These are phyloP conservation scores for Candidula unifasciata DNA, from an alignment of 2,888 invertebrate species.

Conservation along the genomic window DNA sequence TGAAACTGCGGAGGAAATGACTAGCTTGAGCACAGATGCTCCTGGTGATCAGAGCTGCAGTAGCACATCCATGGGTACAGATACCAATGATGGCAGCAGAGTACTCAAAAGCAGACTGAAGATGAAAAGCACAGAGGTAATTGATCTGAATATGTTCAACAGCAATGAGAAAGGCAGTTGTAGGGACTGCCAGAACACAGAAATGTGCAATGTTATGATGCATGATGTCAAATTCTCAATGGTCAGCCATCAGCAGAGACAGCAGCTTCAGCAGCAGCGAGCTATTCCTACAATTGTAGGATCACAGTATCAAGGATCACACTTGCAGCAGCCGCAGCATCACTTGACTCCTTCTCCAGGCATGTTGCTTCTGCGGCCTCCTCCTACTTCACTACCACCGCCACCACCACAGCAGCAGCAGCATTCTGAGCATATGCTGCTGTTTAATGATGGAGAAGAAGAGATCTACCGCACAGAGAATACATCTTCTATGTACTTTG, in stretches of 20 bases:
- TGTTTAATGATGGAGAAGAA: constrained; percentile 75
- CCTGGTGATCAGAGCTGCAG: constrained; percentile 18
- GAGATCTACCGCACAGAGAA: constrained; percentile 65
- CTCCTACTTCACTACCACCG: constrained; percentile 33
- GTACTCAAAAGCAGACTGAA: constrained; percentile 40
- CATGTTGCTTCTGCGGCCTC: constrained; percentile 42
- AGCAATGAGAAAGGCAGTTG: constrained; percentile 77
- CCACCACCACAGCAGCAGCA: constrained; percentile 42
- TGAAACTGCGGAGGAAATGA: constrained; percentile 21
- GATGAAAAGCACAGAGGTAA: constrained; percentile 80
- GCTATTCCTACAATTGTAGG: constrained; percentile 18
- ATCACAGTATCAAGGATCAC: not conserved
- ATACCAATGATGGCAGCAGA: not conserved
- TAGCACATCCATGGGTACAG: constrained; percentile 2
- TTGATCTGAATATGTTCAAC: constrained; percentile 78
- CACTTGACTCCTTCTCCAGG: constrained; percentile 23
- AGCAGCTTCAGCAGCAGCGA: constrained; percentile 56
- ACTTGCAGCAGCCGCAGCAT: constrained; percentile 34
- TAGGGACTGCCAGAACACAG: constrained; percentile 76
- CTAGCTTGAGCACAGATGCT: not conserved
- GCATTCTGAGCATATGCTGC: constrained; percentile 61
- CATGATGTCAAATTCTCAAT: constrained; percentile 72
- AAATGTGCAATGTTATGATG: constrained; percentile 75
- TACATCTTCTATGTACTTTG: constrained; percentile 69
- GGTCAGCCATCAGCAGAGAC: constrained; percentile 52